These are phyloP conservation scores for Nymphalis c-album DNA, from an alignment of 2,888 invertebrate species.

Conservation along the genomic window DNA sequence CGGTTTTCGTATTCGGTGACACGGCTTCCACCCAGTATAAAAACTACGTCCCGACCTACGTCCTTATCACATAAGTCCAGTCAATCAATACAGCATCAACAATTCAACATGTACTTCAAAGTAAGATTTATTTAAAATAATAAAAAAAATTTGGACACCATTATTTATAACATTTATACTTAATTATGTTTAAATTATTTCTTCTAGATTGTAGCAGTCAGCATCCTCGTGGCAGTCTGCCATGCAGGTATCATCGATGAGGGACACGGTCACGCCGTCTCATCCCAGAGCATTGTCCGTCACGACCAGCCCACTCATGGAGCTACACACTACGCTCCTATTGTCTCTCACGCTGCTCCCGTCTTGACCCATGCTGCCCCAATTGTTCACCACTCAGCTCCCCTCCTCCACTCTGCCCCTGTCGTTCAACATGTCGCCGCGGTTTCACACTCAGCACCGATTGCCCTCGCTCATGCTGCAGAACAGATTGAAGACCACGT, in stretches of 20 bases:
- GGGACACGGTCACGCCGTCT: slow-evolving; percentile 62
- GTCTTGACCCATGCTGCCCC: slow-evolving; percentile 47
- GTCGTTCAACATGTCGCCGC: slow-evolving; percentile 47
- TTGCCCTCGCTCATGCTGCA: slow-evolving; percentile 48
- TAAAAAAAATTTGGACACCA: neutral
- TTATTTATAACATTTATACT: too few species aligned
- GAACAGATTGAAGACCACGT: slow-evolving; percentile 51
- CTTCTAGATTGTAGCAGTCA: slow-evolving; percentile 68
- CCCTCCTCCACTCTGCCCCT: slow-evolving; percentile 52
- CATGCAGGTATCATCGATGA: slow-evolving; percentile 70
- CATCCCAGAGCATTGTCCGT: slow-evolving; percentile 71
- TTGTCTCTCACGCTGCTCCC: slow-evolving; percentile 47
- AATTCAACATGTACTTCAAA: slow-evolving; percentile 75
- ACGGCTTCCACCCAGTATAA: slow-evolving; percentile 66
- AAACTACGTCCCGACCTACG: slow-evolving; percentile 64
- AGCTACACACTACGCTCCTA: slow-evolving; percentile 48
- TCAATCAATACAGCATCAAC: slow-evolving; percentile 60
- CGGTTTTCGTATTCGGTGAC: slow-evolving; percentile 71
- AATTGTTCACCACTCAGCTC: slow-evolving; percentile 46
- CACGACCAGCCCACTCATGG: slow-evolving; percentile 64
- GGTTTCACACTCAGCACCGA: slow-evolving; percentile 49
- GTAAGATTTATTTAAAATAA: slow-evolving; percentile 52
- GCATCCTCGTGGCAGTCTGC: slow-evolving; percentile 69
- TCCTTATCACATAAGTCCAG: slow-evolving; percentile 67
- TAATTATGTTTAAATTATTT: slow-evolving; percentile 5